Percentiles rank a stretch among this genome's conserved stretches.
Conservation (phyloP, 2,113 vertebrate species). For the Rhinopomastus cyanomelas region DNA sequence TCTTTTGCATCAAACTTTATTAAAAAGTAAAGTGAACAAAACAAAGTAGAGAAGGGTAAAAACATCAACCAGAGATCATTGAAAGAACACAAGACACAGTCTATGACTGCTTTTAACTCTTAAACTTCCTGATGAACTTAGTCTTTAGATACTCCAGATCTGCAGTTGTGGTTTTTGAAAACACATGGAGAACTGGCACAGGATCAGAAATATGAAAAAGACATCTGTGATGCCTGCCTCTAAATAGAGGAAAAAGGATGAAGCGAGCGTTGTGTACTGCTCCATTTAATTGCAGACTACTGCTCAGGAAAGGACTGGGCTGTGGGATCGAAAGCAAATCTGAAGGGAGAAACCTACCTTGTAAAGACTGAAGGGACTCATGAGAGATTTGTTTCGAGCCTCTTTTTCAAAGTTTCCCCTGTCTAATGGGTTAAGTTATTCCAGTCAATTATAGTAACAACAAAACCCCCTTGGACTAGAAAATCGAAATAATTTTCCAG, state of each 20-base stretch:
- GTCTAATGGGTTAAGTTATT: not conserved
- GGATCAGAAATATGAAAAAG: not conserved
- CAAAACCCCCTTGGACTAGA: not conserved
- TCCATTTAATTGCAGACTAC: not conserved
- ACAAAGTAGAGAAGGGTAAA: not conserved
- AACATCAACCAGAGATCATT: not conserved
- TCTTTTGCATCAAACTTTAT: not conserved
- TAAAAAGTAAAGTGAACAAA: not conserved
- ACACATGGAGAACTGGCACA: not conserved
- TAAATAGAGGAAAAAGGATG: not conserved
- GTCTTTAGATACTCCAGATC: not conserved
- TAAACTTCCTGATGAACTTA: not conserved
- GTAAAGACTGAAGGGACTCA: not conserved
- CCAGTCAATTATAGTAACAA: not conserved
- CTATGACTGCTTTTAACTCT: not conserved
- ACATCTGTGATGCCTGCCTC: not conserved
- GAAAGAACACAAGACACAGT: not conserved
- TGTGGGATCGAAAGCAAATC: not conserved
- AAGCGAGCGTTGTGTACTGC: not conserved
- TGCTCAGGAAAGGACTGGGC: not conserved
- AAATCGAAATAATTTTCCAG: constrained; percentile 16
- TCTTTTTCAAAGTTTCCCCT: not conserved
- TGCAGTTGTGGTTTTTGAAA: not conserved
- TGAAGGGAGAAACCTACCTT: not conserved
- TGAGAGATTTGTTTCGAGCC: not conserved